Base-by-base conservation (phyloP, 2,797 vertebrate genomes). In the Falco concolor region DNA sequence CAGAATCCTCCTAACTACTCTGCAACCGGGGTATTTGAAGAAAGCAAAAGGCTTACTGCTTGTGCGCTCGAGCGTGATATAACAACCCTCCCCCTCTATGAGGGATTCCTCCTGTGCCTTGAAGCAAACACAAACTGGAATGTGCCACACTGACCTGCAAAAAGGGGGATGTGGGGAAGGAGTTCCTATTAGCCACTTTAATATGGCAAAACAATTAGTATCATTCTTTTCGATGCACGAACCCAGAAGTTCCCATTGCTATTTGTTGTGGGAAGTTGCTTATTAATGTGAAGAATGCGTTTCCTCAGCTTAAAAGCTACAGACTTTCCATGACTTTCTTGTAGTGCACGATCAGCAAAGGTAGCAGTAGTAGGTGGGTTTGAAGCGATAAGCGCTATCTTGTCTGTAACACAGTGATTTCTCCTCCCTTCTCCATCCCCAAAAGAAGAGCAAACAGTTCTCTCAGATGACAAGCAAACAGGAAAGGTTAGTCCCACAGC, bases 91-190 rank as follows among this genome's bases (percentile, higher is more conserved):
- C 94, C 95, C 88, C 95, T 97, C 94, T 94, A 54, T 8, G 87
- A 95, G 95, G 97, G 98, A 98, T 98, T 98, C 98, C 98, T 97
- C 96, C 90, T 79, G 96, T 94, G 96, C 95, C 96, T 94, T 94
- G 93, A 98, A 97, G 98, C 98, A 96, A 97, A 97, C 97, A 92
- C 75, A 74, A 98, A 98, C 85, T 92, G 98, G 98, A 98, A 98
- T 98, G 98, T 96, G 96, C 98, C 89, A 97, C 90, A 96, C 91
- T 96, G 97, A 98, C 97, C 98, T 89, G 95, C 73, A 96, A 79
- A 84, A 87, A 94, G 87, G 91, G 96, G 94, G 96, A 97, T 63
- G 75, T 65, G 68, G 68, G 53, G 84, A 94, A 86, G 52, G 21
- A 86, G 56, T 75, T 68, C 93, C 93, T 95, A 97, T 97, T 82